These are phyloP conservation scores for Athrips mouffetella DNA, from an alignment of 2,888 invertebrate genomes.

Conservation along the genomic window DNA sequence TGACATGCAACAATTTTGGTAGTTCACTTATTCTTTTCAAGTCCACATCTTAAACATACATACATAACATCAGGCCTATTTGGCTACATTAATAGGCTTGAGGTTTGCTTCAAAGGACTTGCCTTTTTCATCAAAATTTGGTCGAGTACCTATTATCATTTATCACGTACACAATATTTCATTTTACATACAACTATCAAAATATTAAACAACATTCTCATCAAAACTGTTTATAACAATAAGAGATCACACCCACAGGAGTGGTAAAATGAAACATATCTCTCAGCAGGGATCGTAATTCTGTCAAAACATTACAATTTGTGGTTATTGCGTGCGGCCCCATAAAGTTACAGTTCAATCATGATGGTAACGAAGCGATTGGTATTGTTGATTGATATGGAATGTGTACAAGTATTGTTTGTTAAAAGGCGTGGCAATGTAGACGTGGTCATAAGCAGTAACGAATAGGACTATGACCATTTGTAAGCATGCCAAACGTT, in stretches of 20 bases:
- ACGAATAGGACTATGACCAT: no score
- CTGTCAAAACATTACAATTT: slow-evolving; percentile 42
- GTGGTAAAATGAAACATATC: slow-evolving; percentile 48
- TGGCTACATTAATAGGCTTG: no score
- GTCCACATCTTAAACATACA: no score
- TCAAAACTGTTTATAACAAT: slow-evolving; percentile 28
- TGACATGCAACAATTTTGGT: no score
- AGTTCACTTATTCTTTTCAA: no score
- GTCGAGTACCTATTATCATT: no score
- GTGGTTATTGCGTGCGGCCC: slow-evolving; percentile 42
- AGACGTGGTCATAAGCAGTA: no score
- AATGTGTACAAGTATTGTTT: background rate
- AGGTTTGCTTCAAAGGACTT: no score
- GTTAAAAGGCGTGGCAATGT: background rate
- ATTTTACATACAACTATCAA: background rate
- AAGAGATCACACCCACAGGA: slow-evolving; percentile 55
- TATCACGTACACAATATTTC: background rate
- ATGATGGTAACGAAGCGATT: slow-evolving; percentile 36
- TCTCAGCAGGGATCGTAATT: slow-evolving; percentile 55
- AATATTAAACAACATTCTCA: slow-evolving; percentile 11
- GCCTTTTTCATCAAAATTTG: no score
- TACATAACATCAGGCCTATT: no score
- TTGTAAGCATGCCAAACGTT: no score
- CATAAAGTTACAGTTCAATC: slow-evolving; percentile 37
- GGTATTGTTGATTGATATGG: slow-evolving; percentile 31